These are phyloP conservation scores for Charanyca ferruginea DNA, from an alignment of 2,888 invertebrate species.

Conservation along the genomic window DNA sequence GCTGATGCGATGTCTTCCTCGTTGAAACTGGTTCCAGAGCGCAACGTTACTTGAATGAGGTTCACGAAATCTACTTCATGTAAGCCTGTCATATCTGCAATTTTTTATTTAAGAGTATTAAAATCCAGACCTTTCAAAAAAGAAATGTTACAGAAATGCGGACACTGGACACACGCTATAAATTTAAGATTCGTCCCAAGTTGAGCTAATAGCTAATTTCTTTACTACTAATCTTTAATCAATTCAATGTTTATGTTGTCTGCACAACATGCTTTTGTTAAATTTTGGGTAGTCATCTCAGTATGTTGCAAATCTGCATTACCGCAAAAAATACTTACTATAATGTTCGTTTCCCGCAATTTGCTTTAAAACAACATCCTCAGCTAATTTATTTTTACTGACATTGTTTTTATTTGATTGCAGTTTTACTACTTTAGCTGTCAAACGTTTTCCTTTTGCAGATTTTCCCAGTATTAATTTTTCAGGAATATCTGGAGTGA, in stretches of 20 bases:
- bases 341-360: slow-evolving; percentile 39
- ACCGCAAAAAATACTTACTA: slow-evolving; percentile 32
- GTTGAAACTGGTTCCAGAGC: slow-evolving; percentile 55
- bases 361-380: slow-evolving; percentile 39
- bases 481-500: slow-evolving; percentile 83
- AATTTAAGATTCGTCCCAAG: too few relatives aligned
- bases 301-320: background rate
- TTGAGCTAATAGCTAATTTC: too few relatives aligned
- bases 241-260: too few relatives aligned
- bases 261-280: too few relatives aligned
- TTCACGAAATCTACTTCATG: slow-evolving; percentile 71
- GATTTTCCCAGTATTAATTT: slow-evolving; percentile 84
- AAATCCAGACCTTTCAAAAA: too few relatives aligned
- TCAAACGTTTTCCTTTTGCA: slow-evolving; percentile 79
- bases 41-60: slow-evolving; percentile 69
- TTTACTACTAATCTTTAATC: too few relatives aligned
- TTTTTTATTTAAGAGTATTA: background rate
- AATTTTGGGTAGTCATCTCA: too few relatives aligned
- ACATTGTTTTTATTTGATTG: slow-evolving; percentile 27
- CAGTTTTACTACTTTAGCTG: slow-evolving; percentile 77
- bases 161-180: too few relatives aligned
- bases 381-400: slow-evolving; percentile 2
- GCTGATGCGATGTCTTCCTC: slow-evolving; percentile 72
- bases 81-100: slow-evolving; percentile 54
- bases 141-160: too few relatives aligned